Evolutionary conservation across 2,113 vertebrate species (phyloP).

Genomic region (Gavia stellata): DNA sequence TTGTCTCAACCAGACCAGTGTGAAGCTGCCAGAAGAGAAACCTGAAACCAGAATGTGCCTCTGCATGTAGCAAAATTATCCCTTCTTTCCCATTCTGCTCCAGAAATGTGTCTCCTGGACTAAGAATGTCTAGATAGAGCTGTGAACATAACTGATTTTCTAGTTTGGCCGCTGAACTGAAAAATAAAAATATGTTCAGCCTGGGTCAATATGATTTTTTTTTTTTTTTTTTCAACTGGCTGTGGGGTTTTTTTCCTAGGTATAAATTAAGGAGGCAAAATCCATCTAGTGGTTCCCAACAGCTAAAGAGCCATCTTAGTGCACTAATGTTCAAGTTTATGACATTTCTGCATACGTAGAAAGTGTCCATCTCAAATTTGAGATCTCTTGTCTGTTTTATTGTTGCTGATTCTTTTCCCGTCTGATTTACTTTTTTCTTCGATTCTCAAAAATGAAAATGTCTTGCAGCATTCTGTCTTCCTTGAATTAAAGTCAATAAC

Average conservation of each 20-base stretch:
- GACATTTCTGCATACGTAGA: neutral
- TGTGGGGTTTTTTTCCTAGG: neutral
- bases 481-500: constrained; percentile 48
- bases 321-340: neutral
- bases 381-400: neutral
- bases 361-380: neutral
- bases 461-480: neutral
- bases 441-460: constrained; percentile 12
- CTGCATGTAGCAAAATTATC: neutral
- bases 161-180: neutral
- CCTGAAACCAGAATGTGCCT: neutral
- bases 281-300: neutral
- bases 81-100: neutral
- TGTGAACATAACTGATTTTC: constrained; percentile 1
- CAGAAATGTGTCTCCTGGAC: neutral
- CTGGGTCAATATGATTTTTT: neutral
- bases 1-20: neutral
- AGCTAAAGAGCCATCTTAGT: neutral
- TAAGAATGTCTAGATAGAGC: neutral
- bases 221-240: neutral
- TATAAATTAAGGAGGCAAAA: neutral
- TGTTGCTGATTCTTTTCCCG: neutral
- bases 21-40: neutral
- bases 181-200: constrained; percentile 7
- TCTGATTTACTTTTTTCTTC: neutral